These are phyloP conservation scores for Trachymyrmex septentrionalis DNA, from an alignment of 1,140 invertebrate species.

Conservation along the genomic window DNA sequence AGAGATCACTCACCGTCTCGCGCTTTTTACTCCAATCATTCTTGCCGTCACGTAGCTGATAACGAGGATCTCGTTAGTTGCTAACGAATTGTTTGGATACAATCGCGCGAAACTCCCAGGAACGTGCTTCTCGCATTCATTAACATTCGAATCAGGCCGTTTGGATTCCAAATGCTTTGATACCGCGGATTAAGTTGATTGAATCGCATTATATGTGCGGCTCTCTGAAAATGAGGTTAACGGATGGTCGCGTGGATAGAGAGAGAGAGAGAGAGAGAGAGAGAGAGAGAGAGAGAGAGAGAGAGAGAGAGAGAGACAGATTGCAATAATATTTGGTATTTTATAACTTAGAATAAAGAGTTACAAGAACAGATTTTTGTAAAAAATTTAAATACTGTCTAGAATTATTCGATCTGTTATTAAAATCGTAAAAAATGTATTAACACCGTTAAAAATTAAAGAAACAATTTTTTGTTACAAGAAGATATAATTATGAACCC, in stretches of 20 bases:
- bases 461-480: background rate
- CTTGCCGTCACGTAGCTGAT: slow-evolving; percentile 59
- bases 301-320: background rate
- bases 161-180: slow-evolving; percentile 60
- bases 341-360: background rate
- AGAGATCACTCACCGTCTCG: slow-evolving; percentile 41
- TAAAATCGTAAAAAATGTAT: background rate
- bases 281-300: background rate
- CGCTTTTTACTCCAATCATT: slow-evolving; percentile 40
- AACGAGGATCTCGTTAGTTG: slow-evolving; percentile 74
- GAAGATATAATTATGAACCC: background rate
- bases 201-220: slow-evolving; percentile 54
- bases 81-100: slow-evolving; percentile 77
- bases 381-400: slow-evolving; percentile 3
- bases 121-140: slow-evolving; percentile 68
- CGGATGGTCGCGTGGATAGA: background rate
- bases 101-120: slow-evolving; percentile 52
- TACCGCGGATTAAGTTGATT: slow-evolving; percentile 46
- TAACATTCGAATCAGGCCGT: slow-evolving; percentile 68
- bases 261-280: background rate
- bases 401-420: background rate
- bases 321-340: background rate
- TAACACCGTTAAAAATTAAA: background rate
- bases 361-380: background rate
- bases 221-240: slow-evolving; percentile 47